These are phyloP conservation scores for Anadara kagoshimensis DNA, from an alignment of 1,140 invertebrate genomes.

Conservation along the genomic window DNA sequence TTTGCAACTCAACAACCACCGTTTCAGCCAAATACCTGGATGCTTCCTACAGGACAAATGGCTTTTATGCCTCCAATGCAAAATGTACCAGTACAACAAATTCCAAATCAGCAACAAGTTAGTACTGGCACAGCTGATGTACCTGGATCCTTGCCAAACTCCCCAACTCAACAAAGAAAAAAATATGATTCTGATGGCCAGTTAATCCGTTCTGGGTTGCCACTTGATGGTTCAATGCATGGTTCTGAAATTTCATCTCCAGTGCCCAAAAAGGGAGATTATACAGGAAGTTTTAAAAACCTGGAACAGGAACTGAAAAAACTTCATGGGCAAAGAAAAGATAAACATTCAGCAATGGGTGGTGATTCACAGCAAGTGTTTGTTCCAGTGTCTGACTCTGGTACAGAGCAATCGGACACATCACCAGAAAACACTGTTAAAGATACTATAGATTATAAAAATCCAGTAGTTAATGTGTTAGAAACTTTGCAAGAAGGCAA, in stretches of 20 bases:
- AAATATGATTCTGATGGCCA: constrained; percentile 14
- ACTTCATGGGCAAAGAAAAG: constrained; percentile 19
- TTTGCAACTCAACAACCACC: neutral
- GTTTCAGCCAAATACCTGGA: constrained; percentile 17
- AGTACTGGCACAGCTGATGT: neutral
- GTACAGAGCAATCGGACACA: constrained; percentile 9
- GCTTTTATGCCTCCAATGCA: constrained; percentile 8
- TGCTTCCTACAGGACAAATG: constrained; percentile 15
- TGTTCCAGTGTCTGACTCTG: neutral
- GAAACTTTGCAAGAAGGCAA: constrained; percentile 18
- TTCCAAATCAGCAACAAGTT: constrained; percentile 7
- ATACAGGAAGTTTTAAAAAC: constrained; percentile 23
- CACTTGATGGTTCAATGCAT: constrained; percentile 5
- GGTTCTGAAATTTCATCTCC: neutral
- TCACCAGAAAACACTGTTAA: constrained; percentile 1
- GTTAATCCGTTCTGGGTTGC: constrained; percentile 4
- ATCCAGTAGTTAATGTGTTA: constrained; percentile 1
- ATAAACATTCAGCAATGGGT: constrained; percentile 5
- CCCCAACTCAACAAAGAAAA: constrained; percentile 30
- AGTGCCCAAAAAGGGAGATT: neutral
- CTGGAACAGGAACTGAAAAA: constrained; percentile 42
- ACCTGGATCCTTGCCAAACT: constrained; percentile 25
- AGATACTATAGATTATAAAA: neutral
- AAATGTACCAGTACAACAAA: constrained; percentile 7
- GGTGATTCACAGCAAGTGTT: constrained; percentile 7